A percentile compares a stretch with the other conserved stretches of the same genome.
phyloP scores from a whole-genome alignment of 2,113 vertebrate genomes.

The Gambusia affinis region DNA sequence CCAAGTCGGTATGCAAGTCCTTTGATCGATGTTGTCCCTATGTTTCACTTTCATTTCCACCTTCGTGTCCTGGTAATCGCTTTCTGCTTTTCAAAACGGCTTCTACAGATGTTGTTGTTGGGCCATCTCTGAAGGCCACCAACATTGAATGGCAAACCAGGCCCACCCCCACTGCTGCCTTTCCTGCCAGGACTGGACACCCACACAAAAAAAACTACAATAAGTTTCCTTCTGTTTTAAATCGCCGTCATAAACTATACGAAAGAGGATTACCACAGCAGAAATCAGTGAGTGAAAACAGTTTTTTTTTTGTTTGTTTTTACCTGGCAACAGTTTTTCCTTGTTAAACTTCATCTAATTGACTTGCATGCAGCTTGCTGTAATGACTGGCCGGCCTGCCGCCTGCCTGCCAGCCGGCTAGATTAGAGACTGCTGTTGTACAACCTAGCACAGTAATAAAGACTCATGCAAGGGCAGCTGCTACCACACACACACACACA shows the following conservation, averaged over 20 bases:
- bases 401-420: conserved; percentile 63
- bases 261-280: conserved; percentile 38
- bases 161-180: neutral
- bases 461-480: conserved; percentile 52
- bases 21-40: neutral
- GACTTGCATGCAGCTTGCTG: conserved; percentile 51
- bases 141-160: neutral
- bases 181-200: neutral
- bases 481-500: conserved; percentile 44
- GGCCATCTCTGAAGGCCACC: neutral
- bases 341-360: conserved; percentile 70
- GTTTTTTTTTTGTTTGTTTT: neutral
- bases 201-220: neutral
- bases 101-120: neutral
- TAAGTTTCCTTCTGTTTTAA: conserved; percentile 24
- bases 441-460: conserved; percentile 66
- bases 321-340: conserved; percentile 55
- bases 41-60: too few relatives aligned
- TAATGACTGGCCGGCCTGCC: conserved; percentile 49
- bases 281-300: conserved; percentile 30
- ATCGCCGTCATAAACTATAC: conserved; percentile 44
- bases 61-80: neutral
- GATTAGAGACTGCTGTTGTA: conserved; percentile 71
- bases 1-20: neutral
- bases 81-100: neutral